Conservation (phyloP, 2,888 invertebrate species). For the Leptogaster cylindrica region DNA sequence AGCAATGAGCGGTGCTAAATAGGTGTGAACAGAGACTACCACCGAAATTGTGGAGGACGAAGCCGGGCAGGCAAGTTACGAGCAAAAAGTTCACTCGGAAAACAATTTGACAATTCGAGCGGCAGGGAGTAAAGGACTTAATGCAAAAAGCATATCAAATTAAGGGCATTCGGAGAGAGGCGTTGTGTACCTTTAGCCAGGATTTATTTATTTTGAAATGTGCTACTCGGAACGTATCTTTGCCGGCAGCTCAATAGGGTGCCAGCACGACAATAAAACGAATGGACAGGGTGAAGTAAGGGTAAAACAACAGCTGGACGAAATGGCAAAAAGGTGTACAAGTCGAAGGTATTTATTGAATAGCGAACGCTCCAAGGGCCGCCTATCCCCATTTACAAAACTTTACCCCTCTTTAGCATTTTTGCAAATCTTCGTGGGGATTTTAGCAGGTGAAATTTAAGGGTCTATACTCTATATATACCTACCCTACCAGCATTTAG, state of each 20-base stretch:
- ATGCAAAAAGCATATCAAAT: slow-evolving; percentile 47
- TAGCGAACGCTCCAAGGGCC: slow-evolving; percentile 13
- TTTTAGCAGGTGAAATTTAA: slow-evolving; percentile 29
- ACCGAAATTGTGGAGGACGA: slow-evolving; percentile 27
- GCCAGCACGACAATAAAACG: slow-evolving; percentile 29
- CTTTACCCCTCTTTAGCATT: slow-evolving; percentile 1
- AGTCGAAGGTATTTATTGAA: slow-evolving; percentile 47
- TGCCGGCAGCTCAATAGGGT: slow-evolving; percentile 36
- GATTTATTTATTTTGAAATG: slow-evolving; percentile 46
- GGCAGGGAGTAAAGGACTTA: slow-evolving; percentile 41
- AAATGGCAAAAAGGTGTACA: slow-evolving; percentile 47
- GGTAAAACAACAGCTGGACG: slow-evolving; percentile 47
- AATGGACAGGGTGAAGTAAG: slow-evolving; percentile 39
- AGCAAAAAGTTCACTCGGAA: slow-evolving; percentile 31
- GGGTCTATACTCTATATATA: too few species aligned
- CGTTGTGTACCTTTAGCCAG: slow-evolving; percentile 41
- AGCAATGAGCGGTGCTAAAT: slow-evolving; percentile 37
- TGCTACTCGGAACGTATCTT: slow-evolving; percentile 31
- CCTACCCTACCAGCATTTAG: too few species aligned
- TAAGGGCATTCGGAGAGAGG: slow-evolving; percentile 40
- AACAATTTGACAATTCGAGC: slow-evolving; percentile 41
- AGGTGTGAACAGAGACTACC: slow-evolving; percentile 43
- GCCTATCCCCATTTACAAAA: too few species aligned
- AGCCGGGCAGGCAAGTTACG: slow-evolving; percentile 19
- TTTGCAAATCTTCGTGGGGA: slow-evolving; percentile 38